Evolutionary conservation across 2,888 invertebrate genomes (phyloP), one percentile per base, ranked within the genome.

Genomic region (Pandemis cinnamomeana): DNA sequence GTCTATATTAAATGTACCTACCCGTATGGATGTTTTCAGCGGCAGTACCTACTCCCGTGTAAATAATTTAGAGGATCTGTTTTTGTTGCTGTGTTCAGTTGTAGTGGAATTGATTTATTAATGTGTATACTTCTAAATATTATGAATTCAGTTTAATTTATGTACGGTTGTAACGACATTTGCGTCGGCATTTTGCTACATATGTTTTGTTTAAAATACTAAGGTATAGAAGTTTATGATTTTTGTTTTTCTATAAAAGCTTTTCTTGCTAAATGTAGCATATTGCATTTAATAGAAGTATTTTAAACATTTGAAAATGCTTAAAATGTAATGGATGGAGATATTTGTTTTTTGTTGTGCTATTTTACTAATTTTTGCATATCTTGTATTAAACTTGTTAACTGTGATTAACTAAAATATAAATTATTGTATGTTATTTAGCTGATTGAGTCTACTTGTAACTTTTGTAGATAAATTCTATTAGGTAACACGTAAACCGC

Each of bases 261-360:
- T 64, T 53, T 42, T 44, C 53, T 74, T 71, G 46, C 67, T 71
- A 67, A 53, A 11, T 71, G 27, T 71, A 58, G 48, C 42, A 53
- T 62, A 51, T 27, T 71, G 78, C 78, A 78, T 79, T 77, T 79
- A 78, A 72, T 75, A 64, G 58, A 41, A 72, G 77, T 76, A 78
- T 78, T 77, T 79, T 71, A 44, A 44, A 41, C 48, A n/a, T 63
- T 72, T 63, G 53, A 64, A 61, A 70, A 51, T 71, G 15, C 60
- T 68, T 58, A 62, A 64, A 63, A 58, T 27, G 10, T 62, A 73
- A n/a, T 64, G 20, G 13, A 66, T 15, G 10, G 7, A 53, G 13
- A 46, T 63, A 63, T 46, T 20, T 62, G 20, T 42, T 36, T 58
- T 46, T n/a, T 55, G 67, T 44, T 13, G n/a, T 70, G 62, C 51